Base-by-base conservation (phyloP, 2,888 invertebrate genomes). In the Cylindroiulus punctatus region DNA sequence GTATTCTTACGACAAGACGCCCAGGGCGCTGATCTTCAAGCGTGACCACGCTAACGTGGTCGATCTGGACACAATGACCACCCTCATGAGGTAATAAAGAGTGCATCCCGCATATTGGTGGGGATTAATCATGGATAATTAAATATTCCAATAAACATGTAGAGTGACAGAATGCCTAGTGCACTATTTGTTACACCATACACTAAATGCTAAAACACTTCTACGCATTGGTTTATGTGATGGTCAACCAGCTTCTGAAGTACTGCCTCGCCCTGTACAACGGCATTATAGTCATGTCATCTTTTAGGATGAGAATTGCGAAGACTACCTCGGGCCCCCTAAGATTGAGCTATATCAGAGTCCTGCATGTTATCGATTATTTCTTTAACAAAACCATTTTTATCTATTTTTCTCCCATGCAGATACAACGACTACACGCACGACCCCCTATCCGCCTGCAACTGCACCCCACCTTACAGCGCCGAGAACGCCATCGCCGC, bases 401-500 rank as follows among this genome's bases (percentile, higher is more conserved):
- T 19, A 82, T 22, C 42, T 84, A 5, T 4, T 85, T 87, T 17
- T 10, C 87, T 87, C 40, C 26, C 87, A 10, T 52, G 22, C 88
- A 92, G 95, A 84, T 95, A 94, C 92, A 95, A 95, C 91, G 93
- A 95, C 91, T 95, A 91, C 92, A 91, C 91, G 87, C 91, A 94
- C 90, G 95, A 95, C 90, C 94, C 94, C 12, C 91, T 94, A 87
- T 91, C 94, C 44, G 91, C 91, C 88, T 95, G 95, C 91, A 92
- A 92, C 87, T 95, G 95, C 90, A 89, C 89, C 5, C 95, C 95
- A 7, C 94, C 94, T 0, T 94, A 94, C 92, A 94, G 93, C 90
- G 95, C 93, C 19, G 94, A 94, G 91, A 94, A 95, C 91, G 94
- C 94, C 81, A 93, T 95, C 89, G 93, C 95, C 5, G 94, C 95